Conservation (phyloP, 2,797 vertebrate species). For the Acrossocheilus fasciatus region DNA sequence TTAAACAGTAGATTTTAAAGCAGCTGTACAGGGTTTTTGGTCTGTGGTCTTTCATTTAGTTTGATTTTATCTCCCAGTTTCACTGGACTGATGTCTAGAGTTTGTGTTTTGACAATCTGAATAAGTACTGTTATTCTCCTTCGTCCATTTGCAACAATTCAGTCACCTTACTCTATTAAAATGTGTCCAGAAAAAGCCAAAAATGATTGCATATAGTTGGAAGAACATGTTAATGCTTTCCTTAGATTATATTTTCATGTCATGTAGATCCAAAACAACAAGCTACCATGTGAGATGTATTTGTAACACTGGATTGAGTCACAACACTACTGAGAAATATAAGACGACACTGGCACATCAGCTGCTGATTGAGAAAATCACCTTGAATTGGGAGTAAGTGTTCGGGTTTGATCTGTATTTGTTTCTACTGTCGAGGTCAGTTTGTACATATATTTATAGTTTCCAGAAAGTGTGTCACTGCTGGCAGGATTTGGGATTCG, state of each 20-base stretch:
- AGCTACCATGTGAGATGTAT: not conserved
- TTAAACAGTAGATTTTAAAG: constrained; percentile 26
- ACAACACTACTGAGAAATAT: constrained; percentile 49
- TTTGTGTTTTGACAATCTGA: constrained; percentile 45
- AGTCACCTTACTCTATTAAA: constrained; percentile 29
- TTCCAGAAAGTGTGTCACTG: constrained; percentile 59
- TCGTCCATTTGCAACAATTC: constrained; percentile 21
- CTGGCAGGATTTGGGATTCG: constrained; percentile 51
- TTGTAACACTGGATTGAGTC: constrained; percentile 52
- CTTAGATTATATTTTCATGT: constrained; percentile 11
- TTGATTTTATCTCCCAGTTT: not conserved
- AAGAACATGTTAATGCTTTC: constrained; percentile 24
- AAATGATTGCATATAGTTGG: constrained; percentile 37
- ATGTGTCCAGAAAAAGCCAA: constrained; percentile 54
- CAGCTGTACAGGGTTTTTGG: constrained; percentile 7
- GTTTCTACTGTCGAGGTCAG: constrained; percentile 26
- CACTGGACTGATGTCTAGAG: constrained; percentile 21
- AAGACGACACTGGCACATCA: constrained; percentile 13
- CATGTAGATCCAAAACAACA: not conserved
- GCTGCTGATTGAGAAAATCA: constrained; percentile 28
- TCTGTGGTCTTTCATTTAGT: constrained; percentile 22
- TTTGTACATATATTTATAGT: constrained; percentile 62
- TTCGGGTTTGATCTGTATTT: not conserved
- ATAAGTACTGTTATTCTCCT: constrained; percentile 44
- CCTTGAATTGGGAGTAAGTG: not conserved